Evolutionary conservation across 2,797 vertebrate species (phyloP), one percentile per base, ranked within the genome.

Genomic region (Coracias cyanogaster): DNA sequence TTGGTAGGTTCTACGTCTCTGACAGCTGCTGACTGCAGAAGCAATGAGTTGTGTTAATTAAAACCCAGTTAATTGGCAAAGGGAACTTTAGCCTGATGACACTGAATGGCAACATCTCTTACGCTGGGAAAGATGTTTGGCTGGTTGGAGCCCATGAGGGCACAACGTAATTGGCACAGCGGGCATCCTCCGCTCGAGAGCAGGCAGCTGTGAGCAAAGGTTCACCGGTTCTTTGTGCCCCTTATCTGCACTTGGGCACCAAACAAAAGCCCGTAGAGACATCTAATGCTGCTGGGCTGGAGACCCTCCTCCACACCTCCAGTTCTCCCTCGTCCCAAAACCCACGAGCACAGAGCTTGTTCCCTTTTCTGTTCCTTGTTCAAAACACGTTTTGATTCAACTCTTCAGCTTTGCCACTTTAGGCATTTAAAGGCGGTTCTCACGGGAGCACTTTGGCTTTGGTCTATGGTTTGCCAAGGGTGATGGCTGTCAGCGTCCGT

Each of bases 401-500:
- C 18, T 10, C 24, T 20, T 74, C 39, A 37, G 29, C 48, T 60
- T 67, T 66, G 52, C 20, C 57, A 5, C 57, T 57, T 14, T 17
- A 14, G 41, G 48, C 18, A 11, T 35, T 43, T 28, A 26, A 49
- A 43, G 28, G 5, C 18, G 2, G 37, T 37, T 37, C 37, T 37
- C 37, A 8, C 10, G 37, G 37, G 37, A 39, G 16, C 3, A 0
- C 39, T 39, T 46, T 17, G 64, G 9, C 31, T 31, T 31, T 5
- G 15, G 37, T 11, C 1, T 13, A 4, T 7, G 35, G n/a, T 11
- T 81, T 45, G 29, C 10, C 8, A 33, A 43, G 15, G 10, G 1
- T 3, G 26, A 2, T 2, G 16, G 45, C 26, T 6, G 19, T 28
- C 22, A 0, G 7, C 18, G 60, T 13, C n/a, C 10, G 1, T 9